Conservation (phyloP, 2,113 vertebrate genomes). For the Ptychochromis oligacanthus region DNA sequence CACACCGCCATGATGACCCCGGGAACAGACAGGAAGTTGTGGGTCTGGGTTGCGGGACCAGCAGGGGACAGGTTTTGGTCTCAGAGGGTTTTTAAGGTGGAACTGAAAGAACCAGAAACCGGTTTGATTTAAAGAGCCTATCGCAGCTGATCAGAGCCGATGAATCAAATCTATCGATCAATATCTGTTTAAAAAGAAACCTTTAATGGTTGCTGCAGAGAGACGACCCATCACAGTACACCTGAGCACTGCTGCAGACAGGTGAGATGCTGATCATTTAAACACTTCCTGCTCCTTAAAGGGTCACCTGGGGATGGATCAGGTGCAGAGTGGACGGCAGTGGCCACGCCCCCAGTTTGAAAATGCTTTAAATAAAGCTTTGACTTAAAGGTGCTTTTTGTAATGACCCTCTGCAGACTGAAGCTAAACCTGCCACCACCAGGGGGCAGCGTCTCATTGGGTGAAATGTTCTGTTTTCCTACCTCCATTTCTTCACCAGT, state of each 20-base stretch:
- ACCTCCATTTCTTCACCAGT: neutral
- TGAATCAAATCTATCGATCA: neutral
- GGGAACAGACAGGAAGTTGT: neutral
- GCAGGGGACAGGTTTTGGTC: slow-evolving; percentile 13
- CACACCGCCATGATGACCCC: slow-evolving; percentile 1
- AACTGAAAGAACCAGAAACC: neutral
- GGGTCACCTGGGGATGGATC: too few species aligned
- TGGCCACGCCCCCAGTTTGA: neutral
- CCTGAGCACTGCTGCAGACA: too few species aligned
- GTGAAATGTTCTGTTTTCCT: neutral
- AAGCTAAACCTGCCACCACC: neutral
- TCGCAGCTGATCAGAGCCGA: too few species aligned
- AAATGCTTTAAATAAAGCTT: neutral
- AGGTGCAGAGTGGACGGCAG: too few species aligned
- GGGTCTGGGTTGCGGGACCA: slow-evolving; percentile 6
- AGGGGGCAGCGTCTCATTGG: neutral
- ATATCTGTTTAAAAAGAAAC: neutral
- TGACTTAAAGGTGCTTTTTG: neutral
- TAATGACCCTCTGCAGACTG: neutral
- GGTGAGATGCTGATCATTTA: too few species aligned
- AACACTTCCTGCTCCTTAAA: too few species aligned
- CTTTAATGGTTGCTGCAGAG: neutral
- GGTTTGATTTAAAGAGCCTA: neutral
- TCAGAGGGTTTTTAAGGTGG: slow-evolving; percentile 21
- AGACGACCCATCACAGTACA: neutral